A percentile compares a stretch with the other conserved stretches of the same genome.
Conservation (phyloP, 1,140 invertebrate genomes). For the Chymomyza costata region DNA sequence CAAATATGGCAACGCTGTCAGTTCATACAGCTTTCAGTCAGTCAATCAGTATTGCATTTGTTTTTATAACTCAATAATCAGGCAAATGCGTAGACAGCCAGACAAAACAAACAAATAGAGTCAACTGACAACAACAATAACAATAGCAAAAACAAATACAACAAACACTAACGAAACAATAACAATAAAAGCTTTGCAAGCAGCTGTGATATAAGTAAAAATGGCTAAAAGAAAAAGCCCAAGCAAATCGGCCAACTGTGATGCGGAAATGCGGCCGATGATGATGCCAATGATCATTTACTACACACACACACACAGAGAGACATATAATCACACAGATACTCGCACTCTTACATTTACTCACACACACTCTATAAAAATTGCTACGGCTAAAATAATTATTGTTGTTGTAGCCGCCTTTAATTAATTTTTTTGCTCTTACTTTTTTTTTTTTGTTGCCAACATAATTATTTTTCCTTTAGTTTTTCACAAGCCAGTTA, state of each 20-base stretch:
- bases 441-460: no score
- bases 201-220: not conserved
- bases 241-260: slow-evolving; percentile 1
- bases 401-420: slow-evolving; percentile 38
- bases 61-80: slow-evolving; percentile 2
- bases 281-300: not conserved
- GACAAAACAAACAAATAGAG: slow-evolving; percentile 15
- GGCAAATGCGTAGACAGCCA: slow-evolving; percentile 1
- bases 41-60: slow-evolving; percentile 3
- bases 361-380: no score
- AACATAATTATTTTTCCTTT: slow-evolving; percentile 61
- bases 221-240: slow-evolving; percentile 13
- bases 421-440: slow-evolving; percentile 70
- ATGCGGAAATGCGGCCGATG: slow-evolving; percentile 20
- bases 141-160: slow-evolving; percentile 9
- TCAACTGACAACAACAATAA: slow-evolving; percentile 10
- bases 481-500: slow-evolving; percentile 46
- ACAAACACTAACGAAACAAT: slow-evolving; percentile 10
- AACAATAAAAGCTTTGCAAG: not conserved
- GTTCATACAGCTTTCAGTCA: not conserved
- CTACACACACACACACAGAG: no score
- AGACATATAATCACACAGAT: no score
- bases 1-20: not conserved
- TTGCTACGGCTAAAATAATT: slow-evolving; percentile 14
- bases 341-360: no score